Conservation (phyloP, 2,888 invertebrate genomes). For the Apamea epomidion region DNA sequence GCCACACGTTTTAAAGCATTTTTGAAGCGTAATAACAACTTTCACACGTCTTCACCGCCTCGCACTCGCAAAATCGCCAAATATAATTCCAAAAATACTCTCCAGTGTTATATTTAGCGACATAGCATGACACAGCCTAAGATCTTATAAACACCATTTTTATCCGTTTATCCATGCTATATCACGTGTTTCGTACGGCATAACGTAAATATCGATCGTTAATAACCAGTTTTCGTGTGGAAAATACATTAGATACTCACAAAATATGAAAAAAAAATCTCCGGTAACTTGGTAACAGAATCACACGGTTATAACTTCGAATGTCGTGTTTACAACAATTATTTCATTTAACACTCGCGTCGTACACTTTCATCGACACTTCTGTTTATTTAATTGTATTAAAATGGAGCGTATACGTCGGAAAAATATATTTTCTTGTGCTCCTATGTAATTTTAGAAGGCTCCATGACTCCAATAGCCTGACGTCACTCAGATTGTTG, state of each 20-base stretch:
- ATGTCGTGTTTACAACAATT: slow-evolving; percentile 66
- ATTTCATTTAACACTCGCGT: slow-evolving; percentile 77
- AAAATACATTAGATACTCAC: slow-evolving; percentile 84
- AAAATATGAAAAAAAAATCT: slow-evolving; percentile 77
- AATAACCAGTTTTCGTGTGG: slow-evolving; percentile 73
- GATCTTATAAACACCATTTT: slow-evolving; percentile 76
- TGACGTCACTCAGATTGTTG: slow-evolving; percentile 90
- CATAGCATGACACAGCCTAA: slow-evolving; percentile 80
- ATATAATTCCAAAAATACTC: slow-evolving; percentile 86
- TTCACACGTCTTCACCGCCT: slow-evolving; percentile 84
- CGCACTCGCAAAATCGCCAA: slow-evolving; percentile 85
- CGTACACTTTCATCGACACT: slow-evolving; percentile 80
- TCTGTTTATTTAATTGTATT: slow-evolving; percentile 74
- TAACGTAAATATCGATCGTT: slow-evolving; percentile 79
- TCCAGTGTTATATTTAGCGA: slow-evolving; percentile 86
- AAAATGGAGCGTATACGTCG: slow-evolving; percentile 79
- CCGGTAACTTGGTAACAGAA: slow-evolving; percentile 82
- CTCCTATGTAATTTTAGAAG: slow-evolving; percentile 89
- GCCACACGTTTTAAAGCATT: slow-evolving; percentile 71
- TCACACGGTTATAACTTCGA: slow-evolving; percentile 68
- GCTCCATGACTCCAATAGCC: slow-evolving; percentile 84
- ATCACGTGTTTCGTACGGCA: slow-evolving; percentile 76
- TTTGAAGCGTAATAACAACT: slow-evolving; percentile 80
- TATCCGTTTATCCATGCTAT: slow-evolving; percentile 70
- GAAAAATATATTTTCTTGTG: slow-evolving; percentile 82